Evolutionary conservation across 2,113 vertebrate species (phyloP).

Genomic region (Chinchilla lanigera): DNA sequence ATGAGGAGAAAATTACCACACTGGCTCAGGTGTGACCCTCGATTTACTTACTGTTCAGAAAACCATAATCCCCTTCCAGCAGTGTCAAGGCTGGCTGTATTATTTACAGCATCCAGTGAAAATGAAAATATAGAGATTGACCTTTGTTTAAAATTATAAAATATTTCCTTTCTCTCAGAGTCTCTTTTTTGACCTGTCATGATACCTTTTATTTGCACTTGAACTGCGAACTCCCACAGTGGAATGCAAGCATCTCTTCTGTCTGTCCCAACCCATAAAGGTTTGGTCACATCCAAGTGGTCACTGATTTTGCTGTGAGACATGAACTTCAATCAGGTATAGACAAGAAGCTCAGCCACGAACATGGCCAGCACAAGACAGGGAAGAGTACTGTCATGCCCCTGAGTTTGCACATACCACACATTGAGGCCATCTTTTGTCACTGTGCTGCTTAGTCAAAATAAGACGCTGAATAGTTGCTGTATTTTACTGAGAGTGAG

Average conservation of each 20-base stretch:
- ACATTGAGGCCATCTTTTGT: not conserved
- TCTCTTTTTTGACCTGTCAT: not conserved
- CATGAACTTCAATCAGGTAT: not conserved
- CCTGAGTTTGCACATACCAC: not conserved
- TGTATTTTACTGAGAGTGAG: not conserved
- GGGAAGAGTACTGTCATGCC: not conserved
- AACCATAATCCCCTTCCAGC: not conserved
- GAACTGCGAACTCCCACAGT: not conserved
- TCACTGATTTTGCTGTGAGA: not conserved
- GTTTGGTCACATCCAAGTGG: too few species aligned
- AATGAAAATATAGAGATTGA: not conserved
- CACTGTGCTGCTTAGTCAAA: not conserved
- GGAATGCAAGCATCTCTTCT: not conserved
- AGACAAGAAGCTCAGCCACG: not conserved
- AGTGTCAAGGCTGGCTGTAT: not conserved
- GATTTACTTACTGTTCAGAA: not conserved
- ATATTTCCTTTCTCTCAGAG: not conserved
- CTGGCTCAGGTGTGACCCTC: not conserved
- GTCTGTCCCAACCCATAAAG: not conserved
- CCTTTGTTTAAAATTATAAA: not conserved
- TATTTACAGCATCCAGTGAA: not conserved
- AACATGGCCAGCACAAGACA: not conserved
- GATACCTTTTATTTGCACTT: not conserved
- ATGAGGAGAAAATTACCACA: not conserved
- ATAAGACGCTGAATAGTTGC: not conserved